A percentile compares a stretch with the other conserved stretches of the same genome.
Conservation (phyloP, 1,140 invertebrate genomes). For the Glossosoma conforme region DNA sequence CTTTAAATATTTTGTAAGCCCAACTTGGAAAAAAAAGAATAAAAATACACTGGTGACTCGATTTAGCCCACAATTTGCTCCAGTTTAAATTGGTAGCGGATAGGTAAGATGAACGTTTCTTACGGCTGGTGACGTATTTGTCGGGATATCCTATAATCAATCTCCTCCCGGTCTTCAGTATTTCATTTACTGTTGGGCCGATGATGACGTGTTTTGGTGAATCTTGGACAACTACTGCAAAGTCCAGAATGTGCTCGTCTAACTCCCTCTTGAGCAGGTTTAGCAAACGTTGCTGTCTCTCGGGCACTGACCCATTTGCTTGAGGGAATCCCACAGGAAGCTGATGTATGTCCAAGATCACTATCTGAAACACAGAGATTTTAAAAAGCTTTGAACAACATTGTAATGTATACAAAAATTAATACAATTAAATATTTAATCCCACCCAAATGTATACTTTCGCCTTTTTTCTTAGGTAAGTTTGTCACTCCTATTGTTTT, state of each 20-base stretch:
- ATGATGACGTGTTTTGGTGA: conserved; percentile 37
- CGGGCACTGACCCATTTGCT: conserved; percentile 40
- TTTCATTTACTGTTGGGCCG: conserved; percentile 57
- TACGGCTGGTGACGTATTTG: conserved; percentile 51
- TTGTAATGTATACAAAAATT: no score
- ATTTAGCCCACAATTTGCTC: no score
- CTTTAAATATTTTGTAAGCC: no score
- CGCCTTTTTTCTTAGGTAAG: no score
- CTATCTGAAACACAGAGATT: conserved; percentile 40
- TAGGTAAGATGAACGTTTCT: conserved; percentile 24
- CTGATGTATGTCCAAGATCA: conserved; percentile 67
- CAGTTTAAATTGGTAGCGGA: no score
- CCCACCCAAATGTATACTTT: no score
- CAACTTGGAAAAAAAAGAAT: no score
- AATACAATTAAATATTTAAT: no score
- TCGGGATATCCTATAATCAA: conserved; percentile 64
- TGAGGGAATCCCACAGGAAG: conserved; percentile 64
- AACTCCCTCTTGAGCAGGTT: conserved; percentile 59
- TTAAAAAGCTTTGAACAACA: no score
- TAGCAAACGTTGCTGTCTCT: conserved; percentile 54
- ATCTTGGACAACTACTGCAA: conserved; percentile 38
- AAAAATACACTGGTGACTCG: no score
- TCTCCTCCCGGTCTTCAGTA: conserved; percentile 56
- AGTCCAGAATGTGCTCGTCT: conserved; percentile 49
- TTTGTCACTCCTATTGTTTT: no score